phyloP scores from a whole-genome alignment of 37 sponge, comb jelly and placozoan genomes.

The Oscarella lobularis region DNA sequence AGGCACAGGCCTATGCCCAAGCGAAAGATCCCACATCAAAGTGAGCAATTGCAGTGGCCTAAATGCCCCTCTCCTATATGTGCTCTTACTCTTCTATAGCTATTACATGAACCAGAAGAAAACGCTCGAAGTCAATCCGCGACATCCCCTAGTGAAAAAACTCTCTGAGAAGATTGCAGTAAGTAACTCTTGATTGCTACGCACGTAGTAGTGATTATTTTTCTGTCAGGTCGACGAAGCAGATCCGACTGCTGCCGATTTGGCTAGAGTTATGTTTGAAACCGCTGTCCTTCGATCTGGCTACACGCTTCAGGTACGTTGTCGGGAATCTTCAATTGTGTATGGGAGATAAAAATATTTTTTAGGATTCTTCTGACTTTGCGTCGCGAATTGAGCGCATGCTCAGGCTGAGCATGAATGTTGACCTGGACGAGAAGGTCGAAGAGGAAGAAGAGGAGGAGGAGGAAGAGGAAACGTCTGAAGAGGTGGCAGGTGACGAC shows the following conservation, averaged over 20 bases:
- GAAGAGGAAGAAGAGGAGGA: slow-evolving; percentile 17
- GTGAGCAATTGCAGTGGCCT: neutral
- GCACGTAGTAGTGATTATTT: no score
- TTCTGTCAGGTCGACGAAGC: slow-evolving; percentile 23
- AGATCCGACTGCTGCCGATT: slow-evolving; percentile 57
- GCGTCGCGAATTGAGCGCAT: slow-evolving; percentile 88
- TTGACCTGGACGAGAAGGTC: slow-evolving; percentile 55
- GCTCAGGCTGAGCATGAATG: slow-evolving; percentile 65
- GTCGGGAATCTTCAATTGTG: neutral
- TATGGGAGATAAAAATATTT: neutral
- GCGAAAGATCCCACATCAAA: neutral
- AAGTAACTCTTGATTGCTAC: neutral
- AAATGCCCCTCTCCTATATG: neutral
- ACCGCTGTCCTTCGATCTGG: slow-evolving; percentile 86
- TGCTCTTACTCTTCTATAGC: slow-evolving; percentile 10
- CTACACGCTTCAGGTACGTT: slow-evolving; percentile 45
- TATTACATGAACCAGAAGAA: slow-evolving; percentile 91
- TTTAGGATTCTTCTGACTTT: slow-evolving; percentile 72
- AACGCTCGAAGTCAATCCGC: slow-evolving; percentile 91
- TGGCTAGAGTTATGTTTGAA: slow-evolving; percentile 75
- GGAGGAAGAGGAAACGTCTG: slow-evolving; percentile 20
- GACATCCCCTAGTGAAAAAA: slow-evolving; percentile 85
- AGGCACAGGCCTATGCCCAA: slow-evolving; percentile 86
- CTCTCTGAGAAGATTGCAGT: slow-evolving; percentile 49
- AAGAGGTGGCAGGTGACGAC: slow-evolving; percentile 31